Base-by-base conservation (phyloP, 2,797 vertebrate genomes). In the Acanthurus lineatus region DNA sequence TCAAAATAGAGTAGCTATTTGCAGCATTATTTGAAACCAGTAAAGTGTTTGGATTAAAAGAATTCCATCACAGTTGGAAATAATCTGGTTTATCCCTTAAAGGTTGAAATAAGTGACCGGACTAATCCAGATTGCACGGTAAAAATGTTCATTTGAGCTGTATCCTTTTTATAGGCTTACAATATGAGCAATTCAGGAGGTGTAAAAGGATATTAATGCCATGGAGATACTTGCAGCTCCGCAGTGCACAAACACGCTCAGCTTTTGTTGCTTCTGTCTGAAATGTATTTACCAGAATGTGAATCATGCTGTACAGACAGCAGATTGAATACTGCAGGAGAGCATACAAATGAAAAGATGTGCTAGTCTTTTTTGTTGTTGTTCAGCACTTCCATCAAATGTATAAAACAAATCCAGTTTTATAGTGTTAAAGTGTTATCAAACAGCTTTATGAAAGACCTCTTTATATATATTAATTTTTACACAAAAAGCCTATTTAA, bases 131-230 rank as follows among this genome's bases (percentile, higher is more conserved):
- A 5, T 2, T 38, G 16, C 28, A 67, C 35, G 58, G 62, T 20
- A 9, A 42, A 2, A 12, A 35, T 71, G 42, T 56, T 14, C 10
- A 15, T 49, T 19, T 58, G 9, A 38, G 20, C 48, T 45, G 32
- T 5, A 22, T 63, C 17, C 9, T 7, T 66, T 38, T 44, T 45
- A 64, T 45, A 69, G 28, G 11, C n/a, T 2, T 3, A 45, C 51
- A 67, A 47, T 52, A 63, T 16, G n/a, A 70, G 19, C 32, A 62
- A 54, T 60, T 63, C 61, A 69, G 48, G 0, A 56, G n/a, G 17
- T 60, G 58, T 66, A 3, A 48, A 32, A 49, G 52, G 76, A 77
- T 45, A 57, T 67, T 66, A 77, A 65, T 45, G 60, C n/a, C 60
- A 20, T 45, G 17, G 57, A 76, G 9, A 66, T 48, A 35, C 35